phyloP scores from a whole-genome alignment of 1,140 invertebrate genomes.

The Cylas formicarius region DNA sequence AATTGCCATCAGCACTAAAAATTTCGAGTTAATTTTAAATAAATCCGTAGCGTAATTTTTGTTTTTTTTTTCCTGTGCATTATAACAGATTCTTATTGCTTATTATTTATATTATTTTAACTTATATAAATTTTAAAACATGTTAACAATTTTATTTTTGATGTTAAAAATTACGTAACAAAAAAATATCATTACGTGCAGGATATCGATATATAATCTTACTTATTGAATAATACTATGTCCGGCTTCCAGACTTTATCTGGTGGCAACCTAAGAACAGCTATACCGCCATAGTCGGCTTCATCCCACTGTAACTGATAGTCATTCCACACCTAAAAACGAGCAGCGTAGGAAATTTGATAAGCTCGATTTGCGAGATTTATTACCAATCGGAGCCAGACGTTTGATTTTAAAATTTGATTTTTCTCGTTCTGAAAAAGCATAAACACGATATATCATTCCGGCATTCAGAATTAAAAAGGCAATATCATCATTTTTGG shows the following conservation, averaged over 20 bases:
- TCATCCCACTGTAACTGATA: slow-evolving; percentile 98
- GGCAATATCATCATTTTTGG: no score
- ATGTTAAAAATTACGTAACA: neutral
- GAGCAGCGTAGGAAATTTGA: neutral
- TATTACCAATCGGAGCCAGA: slow-evolving; percentile 89
- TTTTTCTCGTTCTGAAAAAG: slow-evolving; percentile 91
- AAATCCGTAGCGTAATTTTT: neutral
- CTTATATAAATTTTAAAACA: neutral
- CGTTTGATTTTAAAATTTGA: slow-evolving; percentile 99
- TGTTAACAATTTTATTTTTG: neutral
- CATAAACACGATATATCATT: no score
- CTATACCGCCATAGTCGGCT: slow-evolving; percentile 95
- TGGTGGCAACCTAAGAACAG: slow-evolving; percentile 87
- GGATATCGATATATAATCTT: slow-evolving; percentile 35
- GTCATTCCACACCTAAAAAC: slow-evolving; percentile 81
- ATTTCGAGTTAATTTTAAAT: slow-evolving; percentile 19
- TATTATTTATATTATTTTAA: neutral
- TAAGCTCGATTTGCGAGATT: neutral
- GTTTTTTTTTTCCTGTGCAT: neutral
- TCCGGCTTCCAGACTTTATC: slow-evolving; percentile 99
- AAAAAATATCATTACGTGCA: neutral
- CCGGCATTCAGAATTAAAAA: no score
- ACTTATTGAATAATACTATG: slow-evolving; percentile 99
- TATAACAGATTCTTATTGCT: neutral
- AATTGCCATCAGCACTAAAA: slow-evolving; percentile 90